phyloP scores from a whole-genome alignment of 2,797 vertebrate genomes.

The Bovichtus diacanthus region DNA sequence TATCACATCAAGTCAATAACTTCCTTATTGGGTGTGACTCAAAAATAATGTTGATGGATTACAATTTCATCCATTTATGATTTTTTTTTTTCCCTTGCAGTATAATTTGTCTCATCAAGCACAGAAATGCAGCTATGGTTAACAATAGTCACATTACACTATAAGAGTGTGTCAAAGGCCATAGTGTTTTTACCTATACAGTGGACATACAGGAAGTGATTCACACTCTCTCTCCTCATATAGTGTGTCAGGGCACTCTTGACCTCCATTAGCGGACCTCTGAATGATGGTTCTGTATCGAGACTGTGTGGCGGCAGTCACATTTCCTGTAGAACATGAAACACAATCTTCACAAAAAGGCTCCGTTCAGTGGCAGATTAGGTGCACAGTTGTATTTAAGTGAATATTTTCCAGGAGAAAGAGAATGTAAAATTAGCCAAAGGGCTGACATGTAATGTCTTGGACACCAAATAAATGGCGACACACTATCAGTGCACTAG shows the following conservation, averaged over 20 bases:
- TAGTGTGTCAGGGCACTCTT: conserved; percentile 94
- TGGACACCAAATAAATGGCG: conserved; percentile 1
- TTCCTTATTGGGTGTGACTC: not conserved
- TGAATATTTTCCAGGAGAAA: conserved; percentile 10
- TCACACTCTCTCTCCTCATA: conserved; percentile 97
- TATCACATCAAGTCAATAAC: not conserved
- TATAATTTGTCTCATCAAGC: not conserved
- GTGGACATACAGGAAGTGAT: conserved; percentile 87
- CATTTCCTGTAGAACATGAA: conserved; percentile 85
- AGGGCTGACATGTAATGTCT: not conserved
- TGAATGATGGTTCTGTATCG: conserved; percentile 92
- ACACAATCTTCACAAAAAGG: conserved; percentile 53
- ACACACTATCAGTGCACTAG: not conserved
- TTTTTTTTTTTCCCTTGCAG: not conserved
- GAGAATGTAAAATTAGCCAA: conserved; percentile 22
- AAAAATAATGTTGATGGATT: not conserved
- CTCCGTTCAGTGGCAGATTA: not conserved
- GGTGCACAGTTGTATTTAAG: conserved; percentile 24
- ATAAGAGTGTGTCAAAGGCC: not conserved
- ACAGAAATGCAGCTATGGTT: not conserved
- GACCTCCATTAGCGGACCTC: conserved; percentile 88
- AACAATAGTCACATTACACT: not conserved
- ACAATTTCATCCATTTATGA: not conserved
- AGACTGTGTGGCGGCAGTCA: conserved; percentile 88
- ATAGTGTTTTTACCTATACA: conserved; percentile 85